Evolutionary conservation across 2,797 vertebrate genomes (phyloP), one percentile per base, ranked within the genome.

Genomic region (Sebastes nivosus): DNA sequence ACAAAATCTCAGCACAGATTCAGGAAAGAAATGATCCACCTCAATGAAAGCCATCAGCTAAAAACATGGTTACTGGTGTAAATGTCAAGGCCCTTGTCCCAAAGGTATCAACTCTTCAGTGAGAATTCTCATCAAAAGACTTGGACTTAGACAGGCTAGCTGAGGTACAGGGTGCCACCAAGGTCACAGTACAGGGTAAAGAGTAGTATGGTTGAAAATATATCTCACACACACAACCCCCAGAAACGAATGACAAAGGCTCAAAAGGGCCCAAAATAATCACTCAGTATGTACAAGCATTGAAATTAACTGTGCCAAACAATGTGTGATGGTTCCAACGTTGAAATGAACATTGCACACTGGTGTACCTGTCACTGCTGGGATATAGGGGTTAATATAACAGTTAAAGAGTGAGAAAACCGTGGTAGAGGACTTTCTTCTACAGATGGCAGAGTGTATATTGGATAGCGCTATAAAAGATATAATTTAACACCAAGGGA

Each of bases 1-100:
- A 95, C 80, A 92, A 89, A 88, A 92, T 92, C 77, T 91, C 83
- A 93, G 92, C 82, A 93, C 85, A 91, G 79, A 87, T 85, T 87
- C 83, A 87, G 81, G 69, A 89, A 85, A 87, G 55, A 88, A 76
- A 85, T 75, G n/a, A 91, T 85, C 79, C 81, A 90, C 92, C 78
- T 89, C 82, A 89, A 72, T 91, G 81, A 91, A 92, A 93, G 77
- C 89, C 89, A 87, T 93, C 87, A 90, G 85, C 90, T 89, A 84
- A 80, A 71, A 93, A 90, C 85, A 78, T 83, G 78, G 81, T 82
- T 82, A 85, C 73, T 71, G 79, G 59, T 86, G 75, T 80, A 80
- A 85, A 89, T 81, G 67, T 69, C 75, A 91, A 86, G 77, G 83
- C 88, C 87, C 52, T 75, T 75, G 84, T 91, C 80, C 71, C 79